Base-by-base conservation (phyloP, 2,888 invertebrate genomes). In the Brachylomia viminalis region DNA sequence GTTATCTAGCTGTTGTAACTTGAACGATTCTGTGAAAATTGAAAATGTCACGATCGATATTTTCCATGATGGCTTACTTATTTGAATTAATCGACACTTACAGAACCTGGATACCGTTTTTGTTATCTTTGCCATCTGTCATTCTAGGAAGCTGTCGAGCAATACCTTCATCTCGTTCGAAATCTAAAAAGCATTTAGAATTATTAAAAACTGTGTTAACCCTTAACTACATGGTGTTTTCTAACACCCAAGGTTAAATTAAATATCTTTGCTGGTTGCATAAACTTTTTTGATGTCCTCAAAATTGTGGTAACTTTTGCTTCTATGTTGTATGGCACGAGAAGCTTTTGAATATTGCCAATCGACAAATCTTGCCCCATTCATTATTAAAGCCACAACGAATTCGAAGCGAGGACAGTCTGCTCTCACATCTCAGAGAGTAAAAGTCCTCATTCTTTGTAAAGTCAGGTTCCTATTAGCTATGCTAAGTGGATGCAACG, bases 401-500 rank as follows among this genome's bases (percentile, higher is more conserved):
- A 58, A 84, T 66, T 56, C 38, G 23, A 66, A 61, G n/a, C 81
- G 13, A 82, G 75, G 61, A 72, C 61, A 66, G 11, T 47, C 27
- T 30, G 4, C 27, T 27, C 27, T 42, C 5, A n/a, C 58, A 38
- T 27, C 52, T 49, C 23, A 30, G 30, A 72, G 38, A 80, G 84
- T 86, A 79, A 81, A 80, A 86, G 79, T 75, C 42, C 30, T 45
- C 77, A 80, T 79, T 76, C 72, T 80, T 76, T 65, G 70, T 72
- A 56, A 83, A 75, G 56, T 10, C 56, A 71, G 71, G 75, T 68
- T 79, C 71, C 75, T 79, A 62, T 75, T 77, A 83, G 76, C 49
- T 65, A 65, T 69, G 76, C 72, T 88, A 86, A 76, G 76, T 84
- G 68, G 78, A 81, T 89, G 90, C 87, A 90, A 92, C 82, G 77